Conservation (phyloP, 2,888 invertebrate species). For the Microctonus hyperodae region DNA sequence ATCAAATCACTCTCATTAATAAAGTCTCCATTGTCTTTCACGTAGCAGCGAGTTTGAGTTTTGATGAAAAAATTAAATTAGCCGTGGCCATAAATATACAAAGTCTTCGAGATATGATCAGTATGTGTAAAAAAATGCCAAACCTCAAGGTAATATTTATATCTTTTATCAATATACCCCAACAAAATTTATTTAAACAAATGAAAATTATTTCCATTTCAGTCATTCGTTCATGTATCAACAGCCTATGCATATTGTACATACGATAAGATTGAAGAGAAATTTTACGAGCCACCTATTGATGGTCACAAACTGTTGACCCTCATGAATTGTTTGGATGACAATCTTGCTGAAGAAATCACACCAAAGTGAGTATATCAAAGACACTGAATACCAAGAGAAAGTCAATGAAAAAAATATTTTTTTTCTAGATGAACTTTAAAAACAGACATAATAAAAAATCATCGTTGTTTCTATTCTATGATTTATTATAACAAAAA, state of each 20-base stretch:
- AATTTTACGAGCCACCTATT: slow-evolving; percentile 66
- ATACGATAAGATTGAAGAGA: slow-evolving; percentile 64
- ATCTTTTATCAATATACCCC: no score
- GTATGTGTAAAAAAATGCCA: slow-evolving; percentile 72
- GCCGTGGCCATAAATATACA: slow-evolving; percentile 79
- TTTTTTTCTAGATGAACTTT: no score
- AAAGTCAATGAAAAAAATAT: not conserved
- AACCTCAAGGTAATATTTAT: slow-evolving; percentile 66
- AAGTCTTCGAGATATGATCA: slow-evolving; percentile 72
- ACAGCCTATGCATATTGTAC: slow-evolving; percentile 69
- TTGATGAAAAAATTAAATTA: slow-evolving; percentile 77
- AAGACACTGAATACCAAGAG: not conserved
- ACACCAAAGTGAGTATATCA: slow-evolving; percentile 63
- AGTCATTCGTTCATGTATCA: slow-evolving; percentile 68
- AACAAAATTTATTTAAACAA: not conserved
- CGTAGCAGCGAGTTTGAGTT: slow-evolving; percentile 69
- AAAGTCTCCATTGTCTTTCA: slow-evolving; percentile 68
- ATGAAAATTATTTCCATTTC: slow-evolving; percentile 42
- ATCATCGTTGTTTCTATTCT: no score
- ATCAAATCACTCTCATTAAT: slow-evolving; percentile 65
- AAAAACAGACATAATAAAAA: no score
- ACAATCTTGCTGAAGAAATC: slow-evolving; percentile 65
- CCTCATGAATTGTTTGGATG: slow-evolving; percentile 65
- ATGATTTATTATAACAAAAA: no score
- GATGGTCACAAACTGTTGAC: slow-evolving; percentile 65